Conservation (phyloP, 2,888 invertebrate species). For the Cinara cedri region DNA sequence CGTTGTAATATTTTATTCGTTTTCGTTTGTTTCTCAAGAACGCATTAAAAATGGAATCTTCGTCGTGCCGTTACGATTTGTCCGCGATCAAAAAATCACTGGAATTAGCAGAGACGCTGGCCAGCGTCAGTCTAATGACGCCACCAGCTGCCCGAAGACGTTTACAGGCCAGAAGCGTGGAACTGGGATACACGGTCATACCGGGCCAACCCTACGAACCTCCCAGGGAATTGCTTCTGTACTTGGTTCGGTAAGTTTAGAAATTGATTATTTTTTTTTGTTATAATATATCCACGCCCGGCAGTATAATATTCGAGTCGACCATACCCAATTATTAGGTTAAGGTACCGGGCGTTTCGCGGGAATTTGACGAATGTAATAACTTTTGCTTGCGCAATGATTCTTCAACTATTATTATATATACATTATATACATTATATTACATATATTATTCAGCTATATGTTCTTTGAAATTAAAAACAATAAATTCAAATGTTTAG, state of each 20-base stretch:
- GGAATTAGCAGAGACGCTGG: slow-evolving; percentile 68
- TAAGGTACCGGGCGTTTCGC: no score
- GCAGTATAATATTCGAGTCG: no score
- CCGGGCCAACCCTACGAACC: slow-evolving; percentile 66
- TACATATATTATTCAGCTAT: no score
- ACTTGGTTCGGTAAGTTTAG: slow-evolving; percentile 69
- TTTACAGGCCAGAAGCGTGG: slow-evolving; percentile 67
- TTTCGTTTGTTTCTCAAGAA: neutral
- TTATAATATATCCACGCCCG: no score
- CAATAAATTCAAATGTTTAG: no score
- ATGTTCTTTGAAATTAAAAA: no score
- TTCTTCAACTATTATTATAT: no score
- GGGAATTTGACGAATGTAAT: no score
- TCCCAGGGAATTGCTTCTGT: slow-evolving; percentile 69
- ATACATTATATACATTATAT: no score
- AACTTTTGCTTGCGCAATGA: no score
- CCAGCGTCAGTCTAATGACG: slow-evolving; percentile 68
- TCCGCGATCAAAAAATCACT: slow-evolving; percentile 65
- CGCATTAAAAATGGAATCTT: slow-evolving; percentile 52
- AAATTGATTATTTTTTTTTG: no score
- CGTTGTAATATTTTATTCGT: neutral
- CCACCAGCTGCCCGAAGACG: slow-evolving; percentile 67
- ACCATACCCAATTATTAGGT: no score
- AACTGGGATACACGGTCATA: slow-evolving; percentile 64
- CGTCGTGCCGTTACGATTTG: slow-evolving; percentile 58